A percentile compares a stretch with the other conserved stretches of the same genome.
Conservation (phyloP, 2,888 invertebrate species). For the Heliconius ismenius region DNA sequence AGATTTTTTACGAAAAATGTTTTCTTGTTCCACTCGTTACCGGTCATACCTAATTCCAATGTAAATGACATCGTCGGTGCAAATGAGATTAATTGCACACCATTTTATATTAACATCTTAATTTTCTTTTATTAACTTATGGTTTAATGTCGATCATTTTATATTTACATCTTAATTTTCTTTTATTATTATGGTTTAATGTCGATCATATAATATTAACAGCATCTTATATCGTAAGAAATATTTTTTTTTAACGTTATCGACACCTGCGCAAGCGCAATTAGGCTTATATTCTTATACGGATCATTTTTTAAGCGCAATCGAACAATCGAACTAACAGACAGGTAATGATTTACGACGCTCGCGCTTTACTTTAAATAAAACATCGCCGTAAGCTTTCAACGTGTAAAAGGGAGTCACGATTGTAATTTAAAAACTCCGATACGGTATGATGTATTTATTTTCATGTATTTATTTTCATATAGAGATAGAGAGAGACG, state of each 20-base stretch:
- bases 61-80: conserved; percentile 65
- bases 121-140: conserved; percentile 44
- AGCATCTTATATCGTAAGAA: conserved; percentile 36
- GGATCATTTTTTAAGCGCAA: conserved; percentile 67
- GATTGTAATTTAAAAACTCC: conserved; percentile 78
- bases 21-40: conserved; percentile 60
- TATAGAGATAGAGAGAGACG: conserved; percentile 48
- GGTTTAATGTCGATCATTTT: conserved; percentile 45
- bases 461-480: conserved; percentile 48
- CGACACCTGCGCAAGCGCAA: conserved; percentile 57
- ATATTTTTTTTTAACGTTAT: conserved; percentile 45
- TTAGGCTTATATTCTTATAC: conserved; percentile 66
- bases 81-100: conserved; percentile 68
- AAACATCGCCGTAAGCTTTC: conserved; percentile 79
- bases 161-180: conserved; percentile 61
- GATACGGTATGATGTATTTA: conserved; percentile 70
- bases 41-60: conserved; percentile 71
- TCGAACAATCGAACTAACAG: conserved; percentile 72
- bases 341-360: conserved; percentile 71
- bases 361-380: conserved; percentile 77
- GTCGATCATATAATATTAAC: background rate
- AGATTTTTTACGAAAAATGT: conserved; percentile 55
- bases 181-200: background rate
- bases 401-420: conserved; percentile 76
- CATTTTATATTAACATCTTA: conserved; percentile 61